These are phyloP conservation scores for Bufotes viridis DNA, from an alignment of 2,797 vertebrate species.

Conservation along the genomic window DNA sequence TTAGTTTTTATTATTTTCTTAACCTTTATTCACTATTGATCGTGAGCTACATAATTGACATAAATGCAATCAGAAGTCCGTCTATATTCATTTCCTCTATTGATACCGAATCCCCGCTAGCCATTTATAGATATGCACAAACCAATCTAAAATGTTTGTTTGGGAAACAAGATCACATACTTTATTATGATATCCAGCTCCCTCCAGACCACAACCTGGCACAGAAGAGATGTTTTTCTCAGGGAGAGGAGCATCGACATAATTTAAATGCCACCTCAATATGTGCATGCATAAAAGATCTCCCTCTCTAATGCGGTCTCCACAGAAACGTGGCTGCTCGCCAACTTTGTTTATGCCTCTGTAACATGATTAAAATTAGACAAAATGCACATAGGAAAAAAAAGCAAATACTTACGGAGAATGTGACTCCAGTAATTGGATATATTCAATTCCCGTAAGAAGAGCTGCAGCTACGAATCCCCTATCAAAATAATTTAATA, in stretches of 20 bases:
- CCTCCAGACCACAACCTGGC: slow-evolving; percentile 69
- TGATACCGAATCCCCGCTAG: not conserved
- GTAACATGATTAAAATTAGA: slow-evolving; percentile 67
- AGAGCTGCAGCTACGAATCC: slow-evolving; percentile 19
- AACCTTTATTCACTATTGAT: not conserved
- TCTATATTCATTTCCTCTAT: slow-evolving; percentile 2
- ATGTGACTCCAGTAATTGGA: slow-evolving; percentile 37
- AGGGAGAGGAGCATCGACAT: slow-evolving; percentile 70
- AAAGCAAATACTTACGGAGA: slow-evolving; percentile 47
- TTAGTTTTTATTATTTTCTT: not conserved
- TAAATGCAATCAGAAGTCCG: not conserved
- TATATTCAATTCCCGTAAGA: slow-evolving; percentile 50
- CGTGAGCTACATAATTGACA: not conserved
- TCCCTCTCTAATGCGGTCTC: slow-evolving; percentile 62
- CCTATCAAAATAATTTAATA: slow-evolving; percentile 48
- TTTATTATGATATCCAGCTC: slow-evolving; percentile 69
- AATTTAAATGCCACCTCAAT: slow-evolving; percentile 72
- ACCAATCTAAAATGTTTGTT: slow-evolving; percentile 69
- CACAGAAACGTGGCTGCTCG: slow-evolving; percentile 67
- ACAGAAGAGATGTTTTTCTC: slow-evolving; percentile 67
- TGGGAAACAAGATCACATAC: slow-evolving; percentile 64
- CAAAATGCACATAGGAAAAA: slow-evolving; percentile 44
- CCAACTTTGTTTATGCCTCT: slow-evolving; percentile 70
- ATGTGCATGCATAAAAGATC: slow-evolving; percentile 67
- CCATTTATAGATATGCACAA: slow-evolving; percentile 44